A percentile compares a stretch with the other conserved stretches of the same genome.
phyloP scores from a whole-genome alignment of 1,140 invertebrate species.

The Hycleus cichorii region DNA sequence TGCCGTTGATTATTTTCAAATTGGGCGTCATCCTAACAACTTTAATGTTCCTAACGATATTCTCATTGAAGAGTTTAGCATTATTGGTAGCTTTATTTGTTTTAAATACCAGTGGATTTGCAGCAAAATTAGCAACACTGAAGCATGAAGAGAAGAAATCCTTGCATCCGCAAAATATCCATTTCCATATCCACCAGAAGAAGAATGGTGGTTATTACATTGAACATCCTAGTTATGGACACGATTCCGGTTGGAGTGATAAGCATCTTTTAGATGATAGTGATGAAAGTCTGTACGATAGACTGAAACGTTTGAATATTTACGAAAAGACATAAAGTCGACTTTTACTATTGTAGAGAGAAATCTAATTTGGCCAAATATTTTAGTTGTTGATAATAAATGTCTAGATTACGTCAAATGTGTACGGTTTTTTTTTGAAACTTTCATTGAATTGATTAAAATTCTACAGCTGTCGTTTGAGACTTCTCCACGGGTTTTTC shows the following conservation, averaged over 20 bases:
- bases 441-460: no score
- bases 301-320: conserved; percentile 1
- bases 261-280: not conserved
- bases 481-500: no score
- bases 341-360: no score
- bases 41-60: conserved; percentile 29
- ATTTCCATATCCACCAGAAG: conserved; percentile 24
- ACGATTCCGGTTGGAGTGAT: not conserved
- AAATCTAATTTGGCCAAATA: no score
- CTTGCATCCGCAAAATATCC: conserved; percentile 18
- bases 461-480: no score
- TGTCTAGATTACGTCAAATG: no score
- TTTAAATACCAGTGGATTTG: conserved; percentile 25
- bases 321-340: not conserved
- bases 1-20: conserved; percentile 30
- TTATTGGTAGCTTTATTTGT: conserved; percentile 25
- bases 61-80: conserved; percentile 35
- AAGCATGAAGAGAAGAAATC: conserved; percentile 9
- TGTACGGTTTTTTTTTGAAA: no score
- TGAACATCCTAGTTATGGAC: not conserved
- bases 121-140: conserved; percentile 21
- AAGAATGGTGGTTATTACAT: conserved; percentile 1
- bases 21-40: conserved; percentile 33
- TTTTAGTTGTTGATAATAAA: no score
- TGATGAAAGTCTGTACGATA: conserved; percentile 2